Evolutionary conservation across 2,888 invertebrate species (phyloP), one percentile per base, ranked within the genome.

Genomic region (Coleophora flavipennella): DNA sequence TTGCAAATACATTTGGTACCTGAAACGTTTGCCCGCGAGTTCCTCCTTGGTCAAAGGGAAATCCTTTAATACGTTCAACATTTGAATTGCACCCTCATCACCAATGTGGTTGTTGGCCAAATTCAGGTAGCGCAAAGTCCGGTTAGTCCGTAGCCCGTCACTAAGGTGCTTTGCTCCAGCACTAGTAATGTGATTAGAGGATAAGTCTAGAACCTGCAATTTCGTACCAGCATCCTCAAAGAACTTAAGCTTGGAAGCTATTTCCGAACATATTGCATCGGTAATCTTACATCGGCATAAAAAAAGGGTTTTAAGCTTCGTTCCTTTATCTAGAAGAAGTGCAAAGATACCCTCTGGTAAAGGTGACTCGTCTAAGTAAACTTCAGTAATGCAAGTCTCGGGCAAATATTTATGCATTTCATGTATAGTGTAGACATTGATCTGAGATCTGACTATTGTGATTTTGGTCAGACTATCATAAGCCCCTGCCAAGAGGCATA

Each of bases 401-500:
- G 2, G 10, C 8, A 29, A 10, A 1, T 9, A n/a, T 11, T 29
- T 29, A 4, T 10, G 11, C n/a, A 29, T 29, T 29, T 29, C 29
- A 2, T 29, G 11, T 10, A 29, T 10, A 4, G 29, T 11, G 29
- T n/a, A 10, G 9, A 10, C 29, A 11, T 29, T 10, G 29, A 29
- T 29, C 1, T 9, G 29, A 37, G 67, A 60, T 29, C 46, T 54
- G 8, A 44, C 52, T 1, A 74, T 50, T 0, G 55, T 51, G 8
- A 77, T 43, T 41, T 60, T 68, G 2, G 42, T 47, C 8, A 75
- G 37, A 3, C 56, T 41, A 10, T 39, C 41, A 31, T 53, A 62
- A 14, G 44, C 52, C 2, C 62, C 62, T 4, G 55, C 41, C 33
- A 67, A 42, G 10, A 62, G 35, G 7, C 53, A 46, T 1, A 76